Evolutionary conservation across 2,113 vertebrate genomes (phyloP).

Genomic region (Vidua chalybeata): DNA sequence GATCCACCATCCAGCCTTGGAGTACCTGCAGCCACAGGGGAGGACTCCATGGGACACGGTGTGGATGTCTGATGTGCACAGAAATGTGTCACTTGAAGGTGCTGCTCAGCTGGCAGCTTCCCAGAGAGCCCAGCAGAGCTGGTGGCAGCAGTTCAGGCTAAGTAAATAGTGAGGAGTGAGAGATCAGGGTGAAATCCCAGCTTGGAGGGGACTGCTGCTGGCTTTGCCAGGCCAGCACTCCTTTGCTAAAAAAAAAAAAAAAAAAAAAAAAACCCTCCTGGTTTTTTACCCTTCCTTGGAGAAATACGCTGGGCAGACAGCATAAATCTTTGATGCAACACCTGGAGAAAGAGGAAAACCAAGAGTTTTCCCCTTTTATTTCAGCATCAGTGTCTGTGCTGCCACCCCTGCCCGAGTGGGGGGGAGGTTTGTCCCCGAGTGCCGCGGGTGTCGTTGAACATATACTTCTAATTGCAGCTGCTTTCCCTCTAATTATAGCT

Average conservation of each 20-base stretch:
- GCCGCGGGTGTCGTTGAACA: constrained; percentile 51
- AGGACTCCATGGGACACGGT: not conserved
- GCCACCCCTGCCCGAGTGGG: not conserved
- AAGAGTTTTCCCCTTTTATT: not conserved
- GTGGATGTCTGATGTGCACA: not conserved
- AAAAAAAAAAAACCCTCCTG: not conserved
- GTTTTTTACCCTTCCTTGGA: not conserved
- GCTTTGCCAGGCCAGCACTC: not conserved
- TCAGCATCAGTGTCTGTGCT: not conserved
- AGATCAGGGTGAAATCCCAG: constrained; percentile 12
- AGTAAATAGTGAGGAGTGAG: constrained; percentile 10
- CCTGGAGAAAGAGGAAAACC: not conserved
- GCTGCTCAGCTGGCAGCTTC: not conserved
- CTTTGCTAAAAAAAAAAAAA: not conserved
- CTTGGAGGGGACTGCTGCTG: not conserved
- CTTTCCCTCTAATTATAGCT: constrained; percentile 81
- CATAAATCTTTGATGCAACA: not conserved
- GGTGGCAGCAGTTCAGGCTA: constrained; percentile 16
- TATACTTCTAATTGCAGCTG: constrained; percentile 81
- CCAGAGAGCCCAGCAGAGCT: constrained; percentile 25
- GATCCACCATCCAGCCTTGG: not conserved
- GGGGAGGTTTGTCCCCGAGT: not conserved
- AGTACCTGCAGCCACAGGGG: not conserved
- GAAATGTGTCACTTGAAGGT: not conserved
- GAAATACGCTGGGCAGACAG: not conserved